Evolutionary conservation across 2,888 invertebrate genomes (phyloP).

Genomic region (Amphipoea oculea): DNA sequence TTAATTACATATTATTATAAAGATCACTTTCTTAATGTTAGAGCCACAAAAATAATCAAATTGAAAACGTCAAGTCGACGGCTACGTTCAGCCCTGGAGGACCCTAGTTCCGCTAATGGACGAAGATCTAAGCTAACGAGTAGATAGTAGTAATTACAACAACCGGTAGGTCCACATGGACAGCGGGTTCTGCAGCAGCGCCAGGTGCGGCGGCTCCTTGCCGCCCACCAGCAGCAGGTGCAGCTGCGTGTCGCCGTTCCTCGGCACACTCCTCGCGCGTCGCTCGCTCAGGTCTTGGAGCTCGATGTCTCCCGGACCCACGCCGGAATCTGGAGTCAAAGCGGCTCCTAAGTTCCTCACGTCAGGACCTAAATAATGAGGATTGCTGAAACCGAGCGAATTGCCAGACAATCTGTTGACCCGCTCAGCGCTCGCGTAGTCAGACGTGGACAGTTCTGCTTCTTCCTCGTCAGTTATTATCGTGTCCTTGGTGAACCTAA

Average conservation of each 20-base stretch:
- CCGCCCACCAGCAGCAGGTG: conserved; percentile 92
- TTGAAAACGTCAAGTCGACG: conserved; percentile 54
- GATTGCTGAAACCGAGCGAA: conserved; percentile 93
- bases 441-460: conserved; percentile 92
- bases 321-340: conserved; percentile 92
- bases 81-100: conserved; percentile 50
- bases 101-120: conserved; percentile 67
- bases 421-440: conserved; percentile 94
- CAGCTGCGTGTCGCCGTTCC: conserved; percentile 77
- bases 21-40: conserved; percentile 54
- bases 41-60: conserved; percentile 60
- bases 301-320: conserved; percentile 88
- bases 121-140: conserved; percentile 59
- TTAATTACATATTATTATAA: conserved; percentile 30
- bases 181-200: conserved; percentile 94
- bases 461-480: conserved; percentile 90
- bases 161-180: conserved; percentile 95
- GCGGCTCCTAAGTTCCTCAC: conserved; percentile 93
- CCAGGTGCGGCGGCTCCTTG: conserved; percentile 94
- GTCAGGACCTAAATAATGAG: conserved; percentile 93
- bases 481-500: conserved; percentile 89
- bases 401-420: conserved; percentile 90
- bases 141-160: conserved; percentile 67
- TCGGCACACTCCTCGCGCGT: conserved; percentile 72
- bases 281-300: conserved; percentile 78